Conservation (phyloP, 2,113 vertebrate species). For the Ramphastos sulfuratus region DNA sequence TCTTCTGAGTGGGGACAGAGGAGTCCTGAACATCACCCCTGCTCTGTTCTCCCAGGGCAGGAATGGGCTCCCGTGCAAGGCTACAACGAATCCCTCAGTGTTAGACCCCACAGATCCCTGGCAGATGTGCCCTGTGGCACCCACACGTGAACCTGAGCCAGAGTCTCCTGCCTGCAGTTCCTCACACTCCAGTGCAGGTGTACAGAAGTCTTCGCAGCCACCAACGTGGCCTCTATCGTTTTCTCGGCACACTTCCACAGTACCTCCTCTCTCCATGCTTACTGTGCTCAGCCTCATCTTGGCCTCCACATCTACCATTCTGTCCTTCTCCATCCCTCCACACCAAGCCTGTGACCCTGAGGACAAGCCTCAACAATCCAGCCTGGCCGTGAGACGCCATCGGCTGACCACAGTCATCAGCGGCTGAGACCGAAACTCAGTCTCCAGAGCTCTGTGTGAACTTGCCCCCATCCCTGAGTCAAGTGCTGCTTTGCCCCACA, state of each 20-base stretch:
- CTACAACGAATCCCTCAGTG: background rate
- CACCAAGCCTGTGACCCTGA: background rate
- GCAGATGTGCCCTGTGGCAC: background rate
- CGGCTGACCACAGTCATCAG: constrained; percentile 47
- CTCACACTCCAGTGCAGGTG: background rate
- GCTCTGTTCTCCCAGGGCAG: background rate
- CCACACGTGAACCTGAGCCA: background rate
- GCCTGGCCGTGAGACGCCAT: background rate
- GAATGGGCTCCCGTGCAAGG: background rate
- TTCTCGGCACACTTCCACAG: accelerated
- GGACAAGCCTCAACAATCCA: constrained; percentile 36
- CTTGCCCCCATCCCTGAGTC: constrained; percentile 31
- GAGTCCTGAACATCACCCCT: background rate
- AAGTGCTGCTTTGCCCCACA: background rate
- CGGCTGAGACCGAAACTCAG: constrained; percentile 32
- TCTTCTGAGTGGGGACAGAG: background rate
- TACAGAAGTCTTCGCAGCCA: background rate
- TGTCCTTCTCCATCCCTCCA: background rate
- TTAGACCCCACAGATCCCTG: background rate
- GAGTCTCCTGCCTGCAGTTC: background rate
- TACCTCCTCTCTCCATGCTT: background rate
- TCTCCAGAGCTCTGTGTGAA: constrained; percentile 42
- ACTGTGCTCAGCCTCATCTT: background rate
- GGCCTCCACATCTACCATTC: background rate
- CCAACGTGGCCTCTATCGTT: background rate